These are phyloP conservation scores for Conistra vaccinii DNA, from an alignment of 2,888 invertebrate species.

Conservation along the genomic window DNA sequence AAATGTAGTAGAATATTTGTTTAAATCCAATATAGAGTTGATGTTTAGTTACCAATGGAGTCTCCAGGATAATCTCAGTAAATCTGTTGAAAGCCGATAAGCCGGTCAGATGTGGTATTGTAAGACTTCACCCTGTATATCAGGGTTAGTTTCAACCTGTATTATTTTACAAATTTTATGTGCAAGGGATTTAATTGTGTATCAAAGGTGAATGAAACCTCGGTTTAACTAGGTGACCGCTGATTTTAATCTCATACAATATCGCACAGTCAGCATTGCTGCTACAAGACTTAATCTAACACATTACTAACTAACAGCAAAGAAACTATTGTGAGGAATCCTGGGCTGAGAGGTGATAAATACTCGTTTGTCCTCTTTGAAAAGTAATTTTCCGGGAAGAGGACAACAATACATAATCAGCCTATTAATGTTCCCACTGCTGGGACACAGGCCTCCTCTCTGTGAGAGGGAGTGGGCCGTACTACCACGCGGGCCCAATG, in stretches of 20 bases:
- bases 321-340: background rate
- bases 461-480: too few species aligned
- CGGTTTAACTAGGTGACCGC: background rate
- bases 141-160: conserved; percentile 34
- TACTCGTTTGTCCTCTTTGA: background rate
- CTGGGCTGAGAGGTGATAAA: background rate
- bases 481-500: too few species aligned
- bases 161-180: conserved; percentile 36
- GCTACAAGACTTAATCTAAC: background rate
- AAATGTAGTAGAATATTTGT: conserved; percentile 48
- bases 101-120: conserved; percentile 74
- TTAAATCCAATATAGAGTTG: conserved; percentile 65
- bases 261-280: background rate
- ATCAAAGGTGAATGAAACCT: conserved; percentile 3
- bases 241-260: background rate
- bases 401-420: too few species aligned
- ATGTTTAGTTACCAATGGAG: conserved; percentile 61
- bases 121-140: conserved; percentile 75
- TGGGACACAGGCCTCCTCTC: too few species aligned
- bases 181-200: background rate
- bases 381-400: background rate
- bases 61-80: conserved; percentile 81
- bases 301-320: background rate
- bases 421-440: too few species aligned
- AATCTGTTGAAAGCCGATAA: conserved; percentile 84